Base-by-base conservation (phyloP, 2,888 invertebrate genomes). In the Boloria euphrosyne region DNA sequence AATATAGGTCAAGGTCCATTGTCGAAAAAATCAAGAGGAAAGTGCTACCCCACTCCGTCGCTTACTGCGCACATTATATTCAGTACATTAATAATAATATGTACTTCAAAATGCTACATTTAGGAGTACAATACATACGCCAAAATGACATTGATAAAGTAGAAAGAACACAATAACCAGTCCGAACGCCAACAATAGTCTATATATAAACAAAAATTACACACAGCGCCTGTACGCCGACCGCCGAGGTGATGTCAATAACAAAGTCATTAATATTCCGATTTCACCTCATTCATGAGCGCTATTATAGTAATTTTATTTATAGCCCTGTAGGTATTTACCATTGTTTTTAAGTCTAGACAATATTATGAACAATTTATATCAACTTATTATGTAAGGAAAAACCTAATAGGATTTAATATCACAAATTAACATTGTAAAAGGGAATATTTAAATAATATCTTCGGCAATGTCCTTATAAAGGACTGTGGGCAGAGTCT, bases 1-100 rank as follows among this genome's bases (percentile, higher is more conserved):
- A 77, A 84, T 81, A 72, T 78, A 71, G 84, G 86, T 84, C 86
- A 87, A 86, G 87, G 84, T 74, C 78, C 77, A 53, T 66, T 63
- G 71, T 71, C 73, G 75, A 74, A 80, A 81, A 81, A 78, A 79
- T 51, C 51, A 57, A 64, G 61, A 59, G 75, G 79, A 78, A 78
- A 78, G 75, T 78, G 75, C 75, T 74, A 75, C 77, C 77, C 78
- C 75, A 69, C 44, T 65, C 69, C 65, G 71, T 68, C 71, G 73
- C 74, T 77, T 57, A 81, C 79, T 84, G 78, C 80, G 82, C 79
- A 85, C 73, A 81, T 22, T 22, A 22, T 22, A 22, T 22, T 22
- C 3, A 22, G 22, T 22, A 22, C n/a, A n/a, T n/a, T n/a, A n/a
- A n/a, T n/a, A n/a, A n/a, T 82, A 74, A 10, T 38, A 38, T 2